Percentiles rank a stretch among this genome's conserved stretches.
These are phyloP conservation scores for Epistrophe eligans DNA, from an alignment of 2,888 invertebrate genomes.

Conservation along the genomic window DNA sequence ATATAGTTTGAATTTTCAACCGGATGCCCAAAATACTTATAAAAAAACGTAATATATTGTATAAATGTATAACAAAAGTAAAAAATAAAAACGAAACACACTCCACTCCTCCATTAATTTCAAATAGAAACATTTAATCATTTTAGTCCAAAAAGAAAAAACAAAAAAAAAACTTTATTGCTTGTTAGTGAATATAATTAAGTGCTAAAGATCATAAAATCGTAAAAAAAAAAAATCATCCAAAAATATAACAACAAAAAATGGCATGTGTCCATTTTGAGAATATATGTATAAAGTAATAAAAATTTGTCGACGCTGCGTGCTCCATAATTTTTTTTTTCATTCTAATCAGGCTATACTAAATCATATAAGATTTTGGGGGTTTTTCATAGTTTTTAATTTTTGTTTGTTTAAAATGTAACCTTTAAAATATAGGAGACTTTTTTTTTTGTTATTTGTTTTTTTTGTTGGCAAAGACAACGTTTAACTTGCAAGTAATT, in stretches of 20 bases:
- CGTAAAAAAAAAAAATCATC: constrained; percentile 46
- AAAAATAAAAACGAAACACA: constrained; percentile 10
- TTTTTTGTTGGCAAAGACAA: too few species aligned
- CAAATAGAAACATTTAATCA: constrained; percentile 37
- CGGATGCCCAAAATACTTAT: background rate
- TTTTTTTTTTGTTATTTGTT: too few species aligned
- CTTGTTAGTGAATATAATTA: constrained; percentile 60
- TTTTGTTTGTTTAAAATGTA: too few species aligned
- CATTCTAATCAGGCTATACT: constrained; percentile 13
- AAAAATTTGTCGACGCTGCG: constrained; percentile 5
- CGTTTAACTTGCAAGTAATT: too few species aligned
- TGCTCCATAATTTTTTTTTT: background rate
- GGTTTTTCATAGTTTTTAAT: constrained; percentile 5
- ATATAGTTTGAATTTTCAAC: background rate
- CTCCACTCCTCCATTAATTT: constrained; percentile 19
- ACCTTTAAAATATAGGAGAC: too few species aligned
- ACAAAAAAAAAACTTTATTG: constrained; percentile 26
- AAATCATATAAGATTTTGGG: constrained; percentile 43
- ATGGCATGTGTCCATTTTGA: constrained; percentile 3
- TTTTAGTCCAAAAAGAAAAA: constrained; percentile 15
- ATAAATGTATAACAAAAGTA: background rate
- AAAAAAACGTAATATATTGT: background rate
- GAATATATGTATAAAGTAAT: constrained; percentile 4
- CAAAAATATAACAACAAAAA: background rate
- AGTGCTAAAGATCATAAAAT: constrained; percentile 58